phyloP scores from a whole-genome alignment of 2,888 invertebrate species.

The Amorpha juglandis region DNA sequence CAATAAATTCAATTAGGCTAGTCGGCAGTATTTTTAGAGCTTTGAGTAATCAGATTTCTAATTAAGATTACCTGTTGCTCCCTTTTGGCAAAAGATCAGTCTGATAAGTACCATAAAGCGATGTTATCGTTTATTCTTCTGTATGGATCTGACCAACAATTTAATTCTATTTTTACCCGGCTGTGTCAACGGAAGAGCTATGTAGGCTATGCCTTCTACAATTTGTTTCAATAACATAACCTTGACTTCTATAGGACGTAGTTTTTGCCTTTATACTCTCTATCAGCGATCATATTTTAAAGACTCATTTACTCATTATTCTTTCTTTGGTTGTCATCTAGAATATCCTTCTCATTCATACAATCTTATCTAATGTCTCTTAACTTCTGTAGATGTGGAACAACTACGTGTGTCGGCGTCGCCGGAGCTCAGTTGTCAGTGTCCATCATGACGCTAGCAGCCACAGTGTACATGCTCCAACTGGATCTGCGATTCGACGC shows the following conservation, averaged over 20 bases:
- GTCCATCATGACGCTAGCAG: conserved; percentile 74
- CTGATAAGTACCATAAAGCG: too few species aligned
- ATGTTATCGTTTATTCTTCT: too few species aligned
- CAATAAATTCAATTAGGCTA: too few species aligned
- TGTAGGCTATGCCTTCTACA: too few species aligned
- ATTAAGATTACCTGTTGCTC: neutral
- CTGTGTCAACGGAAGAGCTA: too few species aligned
- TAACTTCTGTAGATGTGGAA: conserved; percentile 60
- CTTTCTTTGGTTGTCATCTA: neutral
- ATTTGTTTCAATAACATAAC: too few species aligned
- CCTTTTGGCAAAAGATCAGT: neutral
- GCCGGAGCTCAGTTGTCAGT: conserved; percentile 75
- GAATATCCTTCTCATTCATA: too few species aligned
- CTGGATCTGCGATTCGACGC: conserved; percentile 73
- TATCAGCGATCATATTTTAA: neutral
- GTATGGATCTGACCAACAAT: too few species aligned
- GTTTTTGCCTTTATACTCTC: neutral
- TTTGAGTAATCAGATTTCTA: neutral
- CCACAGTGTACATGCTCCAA: conserved; percentile 72
- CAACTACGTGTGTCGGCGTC: conserved; percentile 75
- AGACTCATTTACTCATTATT: neutral
- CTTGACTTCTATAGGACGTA: too few species aligned
- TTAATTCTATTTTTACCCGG: too few species aligned
- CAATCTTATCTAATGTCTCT: too few species aligned
- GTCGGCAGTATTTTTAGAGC: too few species aligned